Evolutionary conservation across 1,140 invertebrate genomes (phyloP).

Genomic region (Achatina immaculata): DNA sequence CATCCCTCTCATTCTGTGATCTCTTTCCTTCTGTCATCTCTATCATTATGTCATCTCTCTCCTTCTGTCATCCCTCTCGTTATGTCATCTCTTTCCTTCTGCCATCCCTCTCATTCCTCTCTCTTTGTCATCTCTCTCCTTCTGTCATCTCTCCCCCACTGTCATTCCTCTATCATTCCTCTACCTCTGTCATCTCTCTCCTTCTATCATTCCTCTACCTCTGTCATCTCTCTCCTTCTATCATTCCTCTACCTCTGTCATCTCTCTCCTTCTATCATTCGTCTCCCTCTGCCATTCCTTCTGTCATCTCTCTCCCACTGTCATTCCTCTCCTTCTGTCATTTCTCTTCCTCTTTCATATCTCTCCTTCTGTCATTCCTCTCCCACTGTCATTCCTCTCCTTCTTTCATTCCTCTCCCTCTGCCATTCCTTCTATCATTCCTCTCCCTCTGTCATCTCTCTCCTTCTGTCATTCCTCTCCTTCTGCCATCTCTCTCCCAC

Average conservation of each 20-base stretch:
- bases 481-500: background rate
- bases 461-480: background rate
- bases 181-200: background rate
- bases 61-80: too few species aligned
- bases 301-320: background rate
- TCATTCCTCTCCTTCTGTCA: background rate
- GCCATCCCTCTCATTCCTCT: too few species aligned
- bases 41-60: too few species aligned
- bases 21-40: too few species aligned
- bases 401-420: background rate
- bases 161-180: background rate
- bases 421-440: background rate
- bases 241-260: background rate
- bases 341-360: background rate
- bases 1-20: too few species aligned
- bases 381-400: background rate
- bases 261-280: background rate
- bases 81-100: too few species aligned
- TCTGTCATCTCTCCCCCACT: too few species aligned
- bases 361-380: too few species aligned
- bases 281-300: background rate
- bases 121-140: too few species aligned
- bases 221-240: background rate
- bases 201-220: background rate
- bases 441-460: background rate